Conservation (phyloP, 1,140 invertebrate genomes). For the Trichoplusia ni region DNA sequence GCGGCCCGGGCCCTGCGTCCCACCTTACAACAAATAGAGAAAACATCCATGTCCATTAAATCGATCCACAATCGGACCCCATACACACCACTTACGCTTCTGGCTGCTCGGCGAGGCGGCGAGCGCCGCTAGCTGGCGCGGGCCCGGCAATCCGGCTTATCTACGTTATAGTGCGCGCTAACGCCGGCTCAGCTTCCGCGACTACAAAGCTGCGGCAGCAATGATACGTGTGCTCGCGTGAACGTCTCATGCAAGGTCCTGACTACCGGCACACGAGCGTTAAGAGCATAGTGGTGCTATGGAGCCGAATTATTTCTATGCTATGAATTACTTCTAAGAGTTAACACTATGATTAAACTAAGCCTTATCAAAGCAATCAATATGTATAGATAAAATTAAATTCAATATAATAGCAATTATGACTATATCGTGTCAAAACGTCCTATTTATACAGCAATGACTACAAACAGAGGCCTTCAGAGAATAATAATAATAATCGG, state of each 20-base stretch:
- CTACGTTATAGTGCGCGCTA: neutral
- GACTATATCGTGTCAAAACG: too few species aligned
- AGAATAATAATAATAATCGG: too few species aligned
- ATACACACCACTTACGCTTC: conserved; percentile 79
- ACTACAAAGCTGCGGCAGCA: conserved; percentile 11
- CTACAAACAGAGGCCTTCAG: too few species aligned
- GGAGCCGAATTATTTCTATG: conserved; percentile 57
- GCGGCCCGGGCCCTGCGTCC: conserved; percentile 78
- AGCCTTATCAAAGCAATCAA: conserved; percentile 12
- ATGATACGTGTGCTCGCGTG: conserved; percentile 23
- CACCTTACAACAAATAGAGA: conserved; percentile 81
- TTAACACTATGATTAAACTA: conserved; percentile 27
- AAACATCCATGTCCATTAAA: conserved; percentile 74
- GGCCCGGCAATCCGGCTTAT: conserved; percentile 8
- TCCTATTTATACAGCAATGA: too few species aligned
- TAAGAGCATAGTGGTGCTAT: conserved; percentile 77
- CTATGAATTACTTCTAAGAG: conserved; percentile 31
- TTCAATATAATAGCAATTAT: too few species aligned
- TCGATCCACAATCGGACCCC: conserved; percentile 60
- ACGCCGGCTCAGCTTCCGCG: conserved; percentile 8
- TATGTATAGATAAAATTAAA: neutral
- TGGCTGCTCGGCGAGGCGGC: conserved; percentile 62
- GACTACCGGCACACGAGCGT: conserved; percentile 61
- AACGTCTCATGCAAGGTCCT: conserved; percentile 25
- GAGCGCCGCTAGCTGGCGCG: conserved; percentile 20